These are phyloP conservation scores for Theonella swinhoei DNA, from an alignment of 37 sponge, comb jelly and placozoan genomes.

Conservation along the genomic window DNA sequence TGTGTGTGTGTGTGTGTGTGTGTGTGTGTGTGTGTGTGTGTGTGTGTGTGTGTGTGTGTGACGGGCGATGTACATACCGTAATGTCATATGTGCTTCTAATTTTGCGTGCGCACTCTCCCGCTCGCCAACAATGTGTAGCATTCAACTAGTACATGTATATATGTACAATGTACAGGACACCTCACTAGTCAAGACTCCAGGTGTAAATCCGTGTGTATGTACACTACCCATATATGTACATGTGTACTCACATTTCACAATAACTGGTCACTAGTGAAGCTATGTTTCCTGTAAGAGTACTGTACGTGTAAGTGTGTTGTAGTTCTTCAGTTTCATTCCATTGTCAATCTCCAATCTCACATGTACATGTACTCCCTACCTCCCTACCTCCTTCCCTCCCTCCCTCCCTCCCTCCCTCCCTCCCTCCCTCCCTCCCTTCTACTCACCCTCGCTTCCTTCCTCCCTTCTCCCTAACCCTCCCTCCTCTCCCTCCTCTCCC, in stretches of 20 bases:
- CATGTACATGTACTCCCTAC: no score
- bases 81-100: no score
- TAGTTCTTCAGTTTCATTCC: no score
- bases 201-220: not conserved
- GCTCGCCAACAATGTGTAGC: no score
- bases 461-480: not conserved
- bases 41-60: not conserved
- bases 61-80: no score
- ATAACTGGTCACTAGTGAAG: no score
- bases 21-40: not conserved
- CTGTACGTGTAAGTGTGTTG: no score
- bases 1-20: slow-evolving; percentile 24
- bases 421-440: not conserved
- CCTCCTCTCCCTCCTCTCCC: not conserved
- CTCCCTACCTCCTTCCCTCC: not conserved
- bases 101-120: no score
- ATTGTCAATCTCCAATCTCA: no score
- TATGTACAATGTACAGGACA: not conserved
- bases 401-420: not conserved
- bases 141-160: slow-evolving; percentile 5
- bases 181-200: not conserved
- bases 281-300: no score
- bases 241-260: no score
- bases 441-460: not conserved
- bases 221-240: slow-evolving; percentile 3